Evolutionary conservation across 2,797 vertebrate genomes (phyloP), one percentile per base, ranked within the genome.

Genomic region (Otolemur crassicaudatus): DNA sequence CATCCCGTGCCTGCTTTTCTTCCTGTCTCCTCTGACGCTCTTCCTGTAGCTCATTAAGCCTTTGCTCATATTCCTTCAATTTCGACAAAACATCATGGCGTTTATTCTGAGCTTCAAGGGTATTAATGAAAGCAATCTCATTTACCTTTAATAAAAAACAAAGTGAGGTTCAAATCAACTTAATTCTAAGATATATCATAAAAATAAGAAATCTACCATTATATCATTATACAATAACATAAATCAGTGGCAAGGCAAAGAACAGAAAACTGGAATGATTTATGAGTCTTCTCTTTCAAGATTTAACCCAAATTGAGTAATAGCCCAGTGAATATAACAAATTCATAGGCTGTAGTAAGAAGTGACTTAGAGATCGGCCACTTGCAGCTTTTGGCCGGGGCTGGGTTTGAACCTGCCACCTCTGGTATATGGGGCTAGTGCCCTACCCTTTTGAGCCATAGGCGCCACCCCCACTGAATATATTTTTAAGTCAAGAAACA

Each of bases 61-160:
- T 99, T 87, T 99, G 99, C 12, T 99, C 99, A 4, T 99, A 99
- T 56, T 99, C 99, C 90, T 99, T 99, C 31, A 99, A 98, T 94
- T 99, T 99, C 77, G 99, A 99, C 97, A 99, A 93, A 37, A 99
- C 99, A 40, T 99, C 99, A 0, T 99, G 99, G 2, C 99, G 99
- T 94, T 99, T 99, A 98, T 99, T 99, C 98, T 99, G 99, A 58
- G 99, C 99, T 98, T 99, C 99, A 49, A 99, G 98, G 0, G 99
- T 99, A 98, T 99, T 99, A 96, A 99, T 99, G 96, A 99, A 99
- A 0, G 99, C 99, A 23, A 99, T 99, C 98, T 99, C 99, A 96
- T 99, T 99, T 40, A 99, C 99, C 99, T 99, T 98, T 27, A 96
- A 93, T 67, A 49, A 79, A 97, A 6, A 73, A 86, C 31, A 93